A percentile compares a stretch with the other conserved stretches of the same genome.
Evolutionary conservation across 1,140 invertebrate species (phyloP).

Genomic region (Megathymus violae): DNA sequence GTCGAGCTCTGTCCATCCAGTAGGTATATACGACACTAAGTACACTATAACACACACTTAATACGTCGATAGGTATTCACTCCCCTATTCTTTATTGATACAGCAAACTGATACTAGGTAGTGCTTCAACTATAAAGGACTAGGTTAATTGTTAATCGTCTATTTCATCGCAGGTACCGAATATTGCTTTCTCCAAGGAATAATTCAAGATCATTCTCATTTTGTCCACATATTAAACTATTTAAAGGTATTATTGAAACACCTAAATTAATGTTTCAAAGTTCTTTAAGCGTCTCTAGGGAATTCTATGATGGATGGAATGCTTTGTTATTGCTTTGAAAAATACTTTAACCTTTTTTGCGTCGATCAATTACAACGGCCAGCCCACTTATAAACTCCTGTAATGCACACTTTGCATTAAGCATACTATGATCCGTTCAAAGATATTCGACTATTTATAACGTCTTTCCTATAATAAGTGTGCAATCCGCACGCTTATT

Average conservation of each 20-base stretch:
- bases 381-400: constrained; percentile 68
- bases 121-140: no score
- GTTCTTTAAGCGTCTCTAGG: constrained; percentile 13
- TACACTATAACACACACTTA: constrained; percentile 47
- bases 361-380: constrained; percentile 71
- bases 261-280: no score
- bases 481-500: constrained; percentile 71
- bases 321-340: constrained; percentile 36
- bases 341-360: constrained; percentile 52
- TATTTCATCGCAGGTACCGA: no score
- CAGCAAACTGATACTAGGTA: not conserved
- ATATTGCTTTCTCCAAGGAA: constrained; percentile 5
- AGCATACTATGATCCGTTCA: constrained; percentile 50
- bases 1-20: constrained; percentile 58
- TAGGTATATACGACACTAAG: constrained; percentile 34
- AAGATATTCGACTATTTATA: constrained; percentile 65
- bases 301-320: constrained; percentile 37
- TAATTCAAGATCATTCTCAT: constrained; percentile 13
- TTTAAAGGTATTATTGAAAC: no score
- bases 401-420: constrained; percentile 57
- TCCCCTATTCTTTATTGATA: constrained; percentile 51
- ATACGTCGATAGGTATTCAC: constrained; percentile 40
- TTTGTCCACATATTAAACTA: no score
- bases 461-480: constrained; percentile 60
- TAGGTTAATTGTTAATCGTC: no score